phyloP scores from a whole-genome alignment of 2,797 vertebrate species.

The Liparis tanakae region DNA sequence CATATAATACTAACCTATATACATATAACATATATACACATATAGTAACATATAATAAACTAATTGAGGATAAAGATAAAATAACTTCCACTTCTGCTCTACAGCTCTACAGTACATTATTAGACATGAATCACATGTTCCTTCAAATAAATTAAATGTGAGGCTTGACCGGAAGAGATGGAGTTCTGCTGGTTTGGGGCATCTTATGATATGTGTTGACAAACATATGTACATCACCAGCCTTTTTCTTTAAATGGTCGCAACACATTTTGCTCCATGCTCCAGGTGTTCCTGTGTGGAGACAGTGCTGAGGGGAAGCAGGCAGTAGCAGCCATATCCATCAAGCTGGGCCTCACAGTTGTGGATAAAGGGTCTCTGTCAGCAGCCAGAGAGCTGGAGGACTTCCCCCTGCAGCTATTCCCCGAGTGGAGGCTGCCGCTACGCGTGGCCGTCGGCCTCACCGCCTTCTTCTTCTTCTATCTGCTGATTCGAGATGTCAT shows the following conservation, averaged over 20 bases:
- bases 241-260: background rate
- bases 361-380: constrained; percentile 88
- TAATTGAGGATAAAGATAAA: constrained; percentile 11
- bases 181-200: background rate
- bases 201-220: background rate
- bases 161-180: background rate
- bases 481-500: constrained; percentile 83
- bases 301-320: constrained; percentile 88
- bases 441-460: constrained; percentile 80
- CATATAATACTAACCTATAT: no score
- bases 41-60: no score
- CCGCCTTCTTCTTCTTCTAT: constrained; percentile 86
- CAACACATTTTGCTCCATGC: constrained; percentile 1
- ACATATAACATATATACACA: no score
- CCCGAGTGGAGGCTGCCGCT: constrained; percentile 92
- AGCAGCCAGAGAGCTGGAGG: constrained; percentile 90
- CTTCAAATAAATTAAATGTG: background rate
- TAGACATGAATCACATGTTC: background rate
- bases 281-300: constrained; percentile 87
- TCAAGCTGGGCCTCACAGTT: constrained; percentile 86
- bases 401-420: constrained; percentile 93
- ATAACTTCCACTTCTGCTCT: background rate
- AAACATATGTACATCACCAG: background rate
- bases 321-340: constrained; percentile 85
- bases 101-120: background rate